phyloP scores from a whole-genome alignment of 1,140 invertebrate genomes.

The Cotesia glomerata region DNA sequence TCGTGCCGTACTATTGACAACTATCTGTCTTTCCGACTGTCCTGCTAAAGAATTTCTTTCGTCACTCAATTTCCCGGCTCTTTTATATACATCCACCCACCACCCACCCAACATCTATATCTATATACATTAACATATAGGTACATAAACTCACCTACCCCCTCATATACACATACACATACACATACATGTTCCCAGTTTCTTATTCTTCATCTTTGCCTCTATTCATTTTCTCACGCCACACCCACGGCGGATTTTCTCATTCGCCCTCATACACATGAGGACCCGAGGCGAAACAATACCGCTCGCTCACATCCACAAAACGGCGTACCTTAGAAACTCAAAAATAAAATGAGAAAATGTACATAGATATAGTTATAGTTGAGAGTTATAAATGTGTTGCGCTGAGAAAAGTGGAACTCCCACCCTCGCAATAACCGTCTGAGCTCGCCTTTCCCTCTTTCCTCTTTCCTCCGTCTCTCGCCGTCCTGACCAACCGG shows the following conservation, averaged over 20 bases:
- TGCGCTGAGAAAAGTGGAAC: no score
- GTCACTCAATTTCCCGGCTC: conserved; percentile 15
- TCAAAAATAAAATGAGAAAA: no score
- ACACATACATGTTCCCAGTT: not conserved
- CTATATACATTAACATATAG: not conserved
- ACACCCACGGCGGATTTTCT: conserved; percentile 32
- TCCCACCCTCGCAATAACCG: conserved; percentile 41
- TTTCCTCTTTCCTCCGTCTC: conserved; percentile 31
- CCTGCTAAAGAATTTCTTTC: conserved; percentile 31
- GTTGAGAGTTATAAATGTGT: no score
- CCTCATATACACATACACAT: no score
- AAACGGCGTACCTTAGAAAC: not conserved
- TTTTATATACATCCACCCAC: conserved; percentile 17
- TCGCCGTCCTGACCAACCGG: conserved; percentile 58
- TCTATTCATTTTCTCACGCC: not conserved
- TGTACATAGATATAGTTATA: no score
- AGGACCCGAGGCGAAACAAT: conserved; percentile 4
- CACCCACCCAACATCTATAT: conserved; percentile 11
- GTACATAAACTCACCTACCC: not conserved
- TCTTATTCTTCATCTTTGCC: conserved; percentile 15
- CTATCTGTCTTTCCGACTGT: conserved; percentile 8
- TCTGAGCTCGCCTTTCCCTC: conserved; percentile 32
- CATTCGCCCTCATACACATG: not conserved
- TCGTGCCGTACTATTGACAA: not conserved
- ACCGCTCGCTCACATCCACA: not conserved